Base-by-base conservation (phyloP, 2,113 vertebrate genomes). In the Prinia subflava region DNA sequence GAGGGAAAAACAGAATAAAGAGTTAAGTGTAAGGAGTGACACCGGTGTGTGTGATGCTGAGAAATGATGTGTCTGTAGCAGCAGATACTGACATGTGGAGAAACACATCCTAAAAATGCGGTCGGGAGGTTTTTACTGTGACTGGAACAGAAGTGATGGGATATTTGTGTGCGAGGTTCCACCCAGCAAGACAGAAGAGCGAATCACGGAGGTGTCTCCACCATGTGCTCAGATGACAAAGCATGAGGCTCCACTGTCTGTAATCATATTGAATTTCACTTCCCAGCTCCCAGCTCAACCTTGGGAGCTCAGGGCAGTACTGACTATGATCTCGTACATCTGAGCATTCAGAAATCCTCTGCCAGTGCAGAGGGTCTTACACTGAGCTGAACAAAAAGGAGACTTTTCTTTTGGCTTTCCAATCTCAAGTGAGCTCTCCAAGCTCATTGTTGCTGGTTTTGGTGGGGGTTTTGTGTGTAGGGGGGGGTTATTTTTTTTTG, bases 171-270 rank as follows among this genome's bases (percentile, higher is more conserved):
- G 12, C 0, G 0, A 83, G 64, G 71, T 90, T 64, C 70, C 60
- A 81, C 78, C 67, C 87, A 41, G 5, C 10, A 24, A 27, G 73
- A 30, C 64, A 68, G 59, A 46, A 56, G 10, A 88, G 68, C 12
- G 0, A 90, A 80, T 96, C 75, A 53, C 21, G 0, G 82, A 86
- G 44, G 18, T 90, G 55, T 90, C 71, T 83, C 39, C 17, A 21
- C 68, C 68, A 68, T 55, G 76, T 92, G 92, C 79, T 92, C 31
- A 8, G 85, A 90, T 94, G 90, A 93, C 74, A 94, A 88, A 90
- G 63, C 89, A 62, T 50, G 53, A 83, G 85, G n/a, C 68, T 78
- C 67, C 67, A 17, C 70, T 92, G 67, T 53, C 60, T 94, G 79
- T 77, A 89, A 81, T 90, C 39, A 8, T 85, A 74, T 37, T 77